These are phyloP conservation scores for Pao palembangensis DNA, from an alignment of 2,113 vertebrate species.

Conservation along the genomic window DNA sequence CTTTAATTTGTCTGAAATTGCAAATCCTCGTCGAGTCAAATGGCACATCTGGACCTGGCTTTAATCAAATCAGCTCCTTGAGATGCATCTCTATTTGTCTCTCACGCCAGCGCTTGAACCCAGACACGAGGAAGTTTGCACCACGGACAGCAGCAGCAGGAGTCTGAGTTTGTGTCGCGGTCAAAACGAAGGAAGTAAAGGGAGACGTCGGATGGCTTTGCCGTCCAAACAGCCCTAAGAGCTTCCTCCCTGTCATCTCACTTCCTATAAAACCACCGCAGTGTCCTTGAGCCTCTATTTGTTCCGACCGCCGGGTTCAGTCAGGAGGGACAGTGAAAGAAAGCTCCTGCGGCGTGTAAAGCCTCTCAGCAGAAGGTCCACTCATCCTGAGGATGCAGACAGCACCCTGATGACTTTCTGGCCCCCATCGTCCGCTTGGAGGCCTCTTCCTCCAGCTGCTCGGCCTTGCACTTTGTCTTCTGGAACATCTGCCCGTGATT, in stretches of 20 bases:
- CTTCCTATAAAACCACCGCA: constrained; percentile 21
- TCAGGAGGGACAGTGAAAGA: constrained; percentile 13
- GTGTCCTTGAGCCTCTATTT: constrained; percentile 37
- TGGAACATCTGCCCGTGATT: constrained; percentile 38
- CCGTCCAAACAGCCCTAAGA: constrained; percentile 14
- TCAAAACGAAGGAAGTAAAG: constrained; percentile 10
- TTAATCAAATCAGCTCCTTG: constrained; percentile 46
- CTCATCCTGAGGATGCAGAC: constrained; percentile 22
- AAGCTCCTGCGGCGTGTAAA: constrained; percentile 29
- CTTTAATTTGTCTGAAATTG: constrained; percentile 50
- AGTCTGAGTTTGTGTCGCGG: background rate
- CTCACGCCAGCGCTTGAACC: constrained; percentile 32
- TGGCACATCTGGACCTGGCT: constrained; percentile 29
- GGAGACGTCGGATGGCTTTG: constrained; percentile 36
- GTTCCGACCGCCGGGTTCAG: constrained; percentile 28
- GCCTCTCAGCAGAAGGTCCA: constrained; percentile 3
- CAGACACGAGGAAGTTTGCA: constrained; percentile 35
- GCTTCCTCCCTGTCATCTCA: constrained; percentile 17
- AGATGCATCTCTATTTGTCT: constrained; percentile 41
- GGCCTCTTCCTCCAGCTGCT: constrained; percentile 46
- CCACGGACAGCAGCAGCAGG: constrained; percentile 11
- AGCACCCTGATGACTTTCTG: constrained; percentile 25
- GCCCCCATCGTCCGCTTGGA: constrained; percentile 25
- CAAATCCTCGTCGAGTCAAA: constrained; percentile 38
- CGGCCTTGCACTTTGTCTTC: constrained; percentile 34